Base-by-base conservation (phyloP, 2,113 vertebrate species). In the Todiramphus saurophagus region DNA sequence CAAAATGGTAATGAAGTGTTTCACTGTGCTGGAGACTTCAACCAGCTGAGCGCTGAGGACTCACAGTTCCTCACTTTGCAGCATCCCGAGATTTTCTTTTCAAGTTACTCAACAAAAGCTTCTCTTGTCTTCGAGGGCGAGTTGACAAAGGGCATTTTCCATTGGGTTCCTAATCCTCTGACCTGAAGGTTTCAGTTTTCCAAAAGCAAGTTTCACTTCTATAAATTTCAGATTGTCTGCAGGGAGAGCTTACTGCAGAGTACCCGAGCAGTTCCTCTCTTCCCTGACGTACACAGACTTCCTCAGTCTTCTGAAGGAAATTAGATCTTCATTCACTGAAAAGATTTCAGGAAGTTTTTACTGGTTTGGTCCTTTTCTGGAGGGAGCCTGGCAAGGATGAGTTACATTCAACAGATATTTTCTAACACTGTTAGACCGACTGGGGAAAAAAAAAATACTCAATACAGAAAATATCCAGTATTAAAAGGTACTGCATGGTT, bases 181-280 rank as follows among this genome's bases (percentile, higher is more conserved):
- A 76, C 39, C 33, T 19, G 12, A 77, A 81, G 59, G 7, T 39
- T 90, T 55, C 3, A 0, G 8, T 28, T 44, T 76, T 13, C 31
- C 24, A 80, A 72, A 94, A 92, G 35, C 21, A 77, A 31, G 8
- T 80, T 92, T 30, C 10, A 13, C 59, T 66, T 39, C 14, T 13
- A 7, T 7, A 69, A 18, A 86, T 62, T 53, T 64, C 68, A 31
- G 35, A 27, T 7, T n/a, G 21, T 37, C 59, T 77, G 44, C 41
- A 53, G 16, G 39, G 70, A 76, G 72, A 90, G 66, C 43, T 72
- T 0, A 24, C 8, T 56, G 46, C 69, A n/a, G 2, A 51, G 62
- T 8, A 35, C 43, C 35, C 0, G 0, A 60, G 55, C 24, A 66
- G 12, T 7, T 69, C 35, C 31, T 86, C n/a, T 72, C 72, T 13